Base-by-base conservation (phyloP, 2,797 vertebrate species). In the Cossypha dichroa region DNA sequence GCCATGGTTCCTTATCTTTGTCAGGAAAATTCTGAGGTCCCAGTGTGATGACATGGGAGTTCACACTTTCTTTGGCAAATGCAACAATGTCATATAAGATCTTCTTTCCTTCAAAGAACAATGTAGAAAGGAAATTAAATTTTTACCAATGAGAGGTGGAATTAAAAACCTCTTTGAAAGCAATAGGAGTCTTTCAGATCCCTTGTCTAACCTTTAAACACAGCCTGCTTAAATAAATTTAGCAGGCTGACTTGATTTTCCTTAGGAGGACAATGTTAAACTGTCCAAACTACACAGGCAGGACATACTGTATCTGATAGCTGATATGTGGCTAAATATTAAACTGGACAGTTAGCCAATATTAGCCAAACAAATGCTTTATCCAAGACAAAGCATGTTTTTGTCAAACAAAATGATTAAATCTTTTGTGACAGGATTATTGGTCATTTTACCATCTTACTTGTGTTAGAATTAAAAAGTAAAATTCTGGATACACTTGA, bases 1-100 rank as follows among this genome's bases (percentile, higher is more conserved):
- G 98, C 99, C 99, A 99, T 0, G 99, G 99, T 74, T 99, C 99
- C 94, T 99, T 99, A n/a, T 98, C 98, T 91, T 98, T 98, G 25
- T 98, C 98, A 58, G 99, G 99, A 97, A 99, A 99, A 98, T 99
- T 99, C 74, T 99, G 98, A 12, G 99, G 99, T 84, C 98, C 97
- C 91, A 99, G 98, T 3, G 99, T 99, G 63, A 98, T 98, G 89
- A 99, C 99, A 10, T 99, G 99, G 79, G 99, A 99, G 12, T 97
- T 98, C 55, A 99, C 99, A 13, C 99, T 99, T 96, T 99, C 99
- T 97, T 98, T 99, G 21, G 99, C 99, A 98, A 99, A 99, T 7
- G 98, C 98, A 97, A 99, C 98, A 11, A 99, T 98, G 93, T 99
- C 99, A 91, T 99, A 99, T 8, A 99, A 91, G 66, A 98, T 98